Base-by-base conservation (phyloP, 92 coral and sea anemone species). In the Bergia sp. region DNA sequence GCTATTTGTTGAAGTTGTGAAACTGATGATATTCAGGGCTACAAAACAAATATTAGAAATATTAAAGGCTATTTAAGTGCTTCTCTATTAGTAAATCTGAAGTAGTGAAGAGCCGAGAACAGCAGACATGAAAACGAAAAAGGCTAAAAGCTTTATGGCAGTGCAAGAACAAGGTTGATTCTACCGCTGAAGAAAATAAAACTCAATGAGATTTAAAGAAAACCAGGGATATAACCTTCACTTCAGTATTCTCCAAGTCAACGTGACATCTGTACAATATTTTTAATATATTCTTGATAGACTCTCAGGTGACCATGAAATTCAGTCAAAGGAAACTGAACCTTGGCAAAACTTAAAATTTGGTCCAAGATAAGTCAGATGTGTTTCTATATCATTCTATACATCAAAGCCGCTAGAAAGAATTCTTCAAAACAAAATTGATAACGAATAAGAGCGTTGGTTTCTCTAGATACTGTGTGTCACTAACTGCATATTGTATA, bases 1-100 rank as follows among this genome's bases (percentile, higher is more conserved):
- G 13, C 37, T 84, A 72, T 71, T 44, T 84, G 77, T 44, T 73
- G 58, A 84, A 84, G 77, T 37, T 82, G 53, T 44, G 55, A 65
- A 82, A 82, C 13, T 61, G 55, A 45, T 71, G 67, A 29, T 45
- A 44, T 69, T 73, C 58, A 74, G 38, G 5, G 55, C 42, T 45
- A 45, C 29, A 69, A 44, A 69, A 36, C 87, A 84, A 84, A 84
- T 69, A 71, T 82, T 36, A 7, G 67, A 69, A 42, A 84, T 10
- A 10, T 43, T 5, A 47, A 40, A 38, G 50, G 37, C 73, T 37
- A 18, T 38, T 67, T 66, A 42, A 66, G 41, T 76, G 4, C 16
- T 76, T 76, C 21, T 39, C 1, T 53, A 45, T 8, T 18, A 57
- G 57, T 69, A 23, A 43, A 72, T 39, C 4, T 72, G 78, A 29